Base-by-base conservation (phyloP, 2,797 vertebrate species). In the Pipistrellus pygmaeus region DNA sequence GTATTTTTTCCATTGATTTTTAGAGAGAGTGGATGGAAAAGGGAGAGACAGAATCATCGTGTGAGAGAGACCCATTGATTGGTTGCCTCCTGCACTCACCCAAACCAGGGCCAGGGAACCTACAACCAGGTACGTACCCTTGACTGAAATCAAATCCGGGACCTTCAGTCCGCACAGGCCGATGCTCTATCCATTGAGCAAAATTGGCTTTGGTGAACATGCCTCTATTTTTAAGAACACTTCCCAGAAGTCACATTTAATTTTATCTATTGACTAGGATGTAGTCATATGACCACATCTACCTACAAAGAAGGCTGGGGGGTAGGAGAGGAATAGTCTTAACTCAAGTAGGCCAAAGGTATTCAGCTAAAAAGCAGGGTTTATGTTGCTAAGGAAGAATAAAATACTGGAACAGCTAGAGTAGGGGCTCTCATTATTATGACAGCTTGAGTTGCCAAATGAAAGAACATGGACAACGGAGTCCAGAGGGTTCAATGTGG, bases 381-480 rank as follows among this genome's bases (percentile, higher is more conserved):
- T 87, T 85, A 57, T 46, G 38, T 71, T 48, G 85, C 80, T 14
- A 55, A 86, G 32, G n/a, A 94, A 85, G 44, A 30, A 84, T 77
- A 90, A 73, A 90, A 87, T 25, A 30, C 38, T 32, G n/a, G 27
- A 77, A 78, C 77, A 81, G 71, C 21, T 55, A 66, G 21, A 68
- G 3, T 46, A 84, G 66, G 68, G 6, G 8, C 71, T 57, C 7
- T 27, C 27, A 21, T 87, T 60, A 71, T 66, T 46, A 38, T 30
- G 32, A 41, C 51, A 32, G 10, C 25, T 14, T 62, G 15, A 85
- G 30, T 4, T 68, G 32, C n/a, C 69, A 86, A 46, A 62, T 1
- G 12, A 77, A 96, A 73, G 21, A 80, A 44, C 66, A 53, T 6
- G 32, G 62, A 86, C 48, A 53, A 0, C 0, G 35, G 41, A 44